A percentile compares a stretch with the other conserved stretches of the same genome.
These are phyloP conservation scores for Polyodon spathula DNA, from an alignment of 2,113 vertebrate species.

Conservation along the genomic window DNA sequence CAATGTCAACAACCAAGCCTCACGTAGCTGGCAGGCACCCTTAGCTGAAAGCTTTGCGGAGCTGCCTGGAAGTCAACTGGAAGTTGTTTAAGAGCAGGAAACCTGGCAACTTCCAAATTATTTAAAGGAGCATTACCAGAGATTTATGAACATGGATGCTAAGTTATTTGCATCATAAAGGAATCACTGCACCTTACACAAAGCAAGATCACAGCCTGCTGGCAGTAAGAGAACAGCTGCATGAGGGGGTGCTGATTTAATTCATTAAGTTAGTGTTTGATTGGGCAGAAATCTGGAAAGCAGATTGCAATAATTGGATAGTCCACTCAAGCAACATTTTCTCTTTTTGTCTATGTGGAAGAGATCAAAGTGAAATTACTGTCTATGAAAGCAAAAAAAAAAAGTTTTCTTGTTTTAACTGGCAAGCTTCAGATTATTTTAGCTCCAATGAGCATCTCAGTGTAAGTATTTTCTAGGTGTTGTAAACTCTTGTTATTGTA, in stretches of 20 bases:
- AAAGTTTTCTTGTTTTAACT: conserved; percentile 9
- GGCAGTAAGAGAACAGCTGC: neutral
- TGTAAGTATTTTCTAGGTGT: too few species aligned
- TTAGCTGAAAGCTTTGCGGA: neutral
- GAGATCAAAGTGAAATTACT: conserved; percentile 13
- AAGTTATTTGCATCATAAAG: neutral
- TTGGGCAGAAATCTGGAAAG: conserved; percentile 7
- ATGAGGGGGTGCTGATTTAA: neutral
- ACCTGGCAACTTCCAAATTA: neutral
- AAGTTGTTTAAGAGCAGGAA: neutral
- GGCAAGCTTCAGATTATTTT: conserved; percentile 8
- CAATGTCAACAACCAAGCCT: too few species aligned
- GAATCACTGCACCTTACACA: neutral
- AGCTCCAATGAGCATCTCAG: too few species aligned
- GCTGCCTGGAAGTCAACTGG: too few species aligned
- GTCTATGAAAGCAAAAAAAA: conserved; percentile 1
- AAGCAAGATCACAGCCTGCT: neutral
- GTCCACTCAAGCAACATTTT: neutral
- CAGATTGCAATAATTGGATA: conserved; percentile 5
- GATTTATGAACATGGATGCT: neutral
- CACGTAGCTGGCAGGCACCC: neutral
- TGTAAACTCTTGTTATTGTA: too few species aligned
- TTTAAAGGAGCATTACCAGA: neutral
- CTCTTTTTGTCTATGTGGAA: neutral
- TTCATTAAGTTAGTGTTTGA: conserved; percentile 1